Percentiles rank a stretch among this genome's conserved stretches.
Evolutionary conservation across 2,797 vertebrate species (phyloP).

Genomic region (Gallinago solitaria): DNA sequence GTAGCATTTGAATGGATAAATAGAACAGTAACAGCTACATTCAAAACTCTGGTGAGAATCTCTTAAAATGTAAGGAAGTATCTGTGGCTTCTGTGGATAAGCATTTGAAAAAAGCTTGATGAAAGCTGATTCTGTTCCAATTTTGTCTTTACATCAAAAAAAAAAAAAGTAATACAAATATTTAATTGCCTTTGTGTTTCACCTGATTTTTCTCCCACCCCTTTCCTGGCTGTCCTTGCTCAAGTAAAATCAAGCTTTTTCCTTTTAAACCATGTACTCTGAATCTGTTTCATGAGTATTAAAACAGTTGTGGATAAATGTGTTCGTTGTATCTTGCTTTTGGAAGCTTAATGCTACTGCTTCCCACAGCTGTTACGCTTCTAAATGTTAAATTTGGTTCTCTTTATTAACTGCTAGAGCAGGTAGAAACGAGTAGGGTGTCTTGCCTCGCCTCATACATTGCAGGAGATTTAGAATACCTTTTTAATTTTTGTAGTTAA

Average conservation of each 20-base stretch:
- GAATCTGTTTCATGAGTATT: background rate
- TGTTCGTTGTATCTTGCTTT: background rate
- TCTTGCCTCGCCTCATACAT: background rate
- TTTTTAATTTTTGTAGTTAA: background rate
- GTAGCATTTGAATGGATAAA: background rate
- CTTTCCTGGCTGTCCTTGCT: background rate
- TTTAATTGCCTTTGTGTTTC: background rate
- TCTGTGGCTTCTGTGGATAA: background rate
- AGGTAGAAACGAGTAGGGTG: background rate
- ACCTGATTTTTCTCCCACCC: background rate
- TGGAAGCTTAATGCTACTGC: background rate
- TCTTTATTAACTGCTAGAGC: background rate
- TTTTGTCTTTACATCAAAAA: background rate
- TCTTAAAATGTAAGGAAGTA: background rate
- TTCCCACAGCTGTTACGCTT: background rate
- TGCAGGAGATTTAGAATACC: background rate
- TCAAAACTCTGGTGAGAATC: background rate
- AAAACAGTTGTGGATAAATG: background rate
- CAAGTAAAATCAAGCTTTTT: background rate
- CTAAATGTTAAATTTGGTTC: background rate
- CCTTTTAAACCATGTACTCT: background rate
- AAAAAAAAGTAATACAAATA: background rate
- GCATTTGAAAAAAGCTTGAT: background rate
- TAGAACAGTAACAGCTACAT: background rate
- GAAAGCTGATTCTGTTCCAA: background rate